phyloP scores from a whole-genome alignment of 2,113 vertebrate species.

The Rhagologus leucostigma region DNA sequence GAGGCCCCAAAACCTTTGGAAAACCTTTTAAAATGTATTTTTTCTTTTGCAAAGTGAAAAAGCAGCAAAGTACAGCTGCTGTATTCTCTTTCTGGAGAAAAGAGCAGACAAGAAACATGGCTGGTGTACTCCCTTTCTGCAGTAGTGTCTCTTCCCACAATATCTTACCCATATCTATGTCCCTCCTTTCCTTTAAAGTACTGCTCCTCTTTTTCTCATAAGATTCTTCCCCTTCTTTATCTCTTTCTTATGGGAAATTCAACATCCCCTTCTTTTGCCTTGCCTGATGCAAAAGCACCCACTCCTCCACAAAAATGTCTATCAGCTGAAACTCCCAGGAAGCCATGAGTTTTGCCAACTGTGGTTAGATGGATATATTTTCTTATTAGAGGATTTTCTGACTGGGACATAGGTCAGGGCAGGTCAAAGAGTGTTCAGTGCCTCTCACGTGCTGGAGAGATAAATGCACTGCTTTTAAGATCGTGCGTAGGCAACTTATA shows the following conservation, averaged over 20 bases:
- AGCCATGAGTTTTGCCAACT: rapidly evolving
- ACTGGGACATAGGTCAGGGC: neutral
- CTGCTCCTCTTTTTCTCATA: neutral
- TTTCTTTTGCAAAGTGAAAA: neutral
- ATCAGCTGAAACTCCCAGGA: neutral
- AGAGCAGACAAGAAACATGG: neutral
- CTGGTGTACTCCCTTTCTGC: neutral
- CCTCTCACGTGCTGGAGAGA: neutral
- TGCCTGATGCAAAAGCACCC: neutral
- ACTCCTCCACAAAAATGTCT: neutral
- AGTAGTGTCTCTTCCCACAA: neutral
- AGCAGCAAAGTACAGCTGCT: neutral
- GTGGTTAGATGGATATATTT: neutral
- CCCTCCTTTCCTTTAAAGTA: neutral
- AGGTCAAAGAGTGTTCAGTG: neutral
- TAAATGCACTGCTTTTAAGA: neutral
- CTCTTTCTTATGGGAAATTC: neutral
- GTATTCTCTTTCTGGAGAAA: neutral
- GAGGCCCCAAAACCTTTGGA: neutral
- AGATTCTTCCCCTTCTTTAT: neutral
- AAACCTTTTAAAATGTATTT: neutral
- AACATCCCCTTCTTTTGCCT: neutral
- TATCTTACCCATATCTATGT: neutral
- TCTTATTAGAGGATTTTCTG: neutral
- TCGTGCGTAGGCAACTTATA: neutral